phyloP scores from a whole-genome alignment of 2,888 invertebrate genomes.

The Synergus laeviventris region DNA sequence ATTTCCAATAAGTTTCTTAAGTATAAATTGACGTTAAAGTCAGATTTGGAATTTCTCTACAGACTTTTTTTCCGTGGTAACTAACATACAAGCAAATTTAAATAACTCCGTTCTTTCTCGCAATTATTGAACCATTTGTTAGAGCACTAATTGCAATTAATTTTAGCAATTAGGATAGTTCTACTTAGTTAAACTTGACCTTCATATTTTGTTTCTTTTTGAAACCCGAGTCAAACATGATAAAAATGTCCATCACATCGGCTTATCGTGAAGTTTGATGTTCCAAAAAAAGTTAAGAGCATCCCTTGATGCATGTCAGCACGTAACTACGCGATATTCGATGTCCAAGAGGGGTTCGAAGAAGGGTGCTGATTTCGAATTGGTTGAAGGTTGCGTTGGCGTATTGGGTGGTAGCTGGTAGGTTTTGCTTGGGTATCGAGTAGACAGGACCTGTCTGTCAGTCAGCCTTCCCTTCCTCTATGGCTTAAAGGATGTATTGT shows the following conservation, averaged over 20 bases:
- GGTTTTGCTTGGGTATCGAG: constrained; percentile 66
- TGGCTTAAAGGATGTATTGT: constrained; percentile 67
- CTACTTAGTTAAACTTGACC: background rate
- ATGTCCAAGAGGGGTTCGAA: constrained; percentile 41
- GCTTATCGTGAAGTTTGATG: constrained; percentile 18
- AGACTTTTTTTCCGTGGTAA: too few species aligned
- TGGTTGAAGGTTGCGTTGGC: constrained; percentile 50
- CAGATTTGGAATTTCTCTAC: too few species aligned
- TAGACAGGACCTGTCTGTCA: constrained; percentile 69
- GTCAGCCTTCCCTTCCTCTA: constrained; percentile 54
- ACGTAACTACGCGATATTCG: constrained; percentile 40
- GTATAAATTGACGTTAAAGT: background rate
- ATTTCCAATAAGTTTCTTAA: background rate
- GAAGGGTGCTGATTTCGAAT: constrained; percentile 37
- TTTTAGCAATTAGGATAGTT: too few species aligned
- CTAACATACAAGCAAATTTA: too few species aligned
- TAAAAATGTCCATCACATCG: constrained; percentile 22
- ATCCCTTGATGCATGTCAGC: constrained; percentile 41
- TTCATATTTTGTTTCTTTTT: background rate
- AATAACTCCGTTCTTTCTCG: too few species aligned
- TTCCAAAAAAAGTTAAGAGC: constrained; percentile 25
- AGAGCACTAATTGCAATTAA: too few species aligned
- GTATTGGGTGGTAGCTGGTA: constrained; percentile 45
- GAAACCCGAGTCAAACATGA: constrained; percentile 9
- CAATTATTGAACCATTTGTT: too few species aligned